Conservation (phyloP, 2,888 invertebrate genomes). For the Dicyrtoma fusca region DNA sequence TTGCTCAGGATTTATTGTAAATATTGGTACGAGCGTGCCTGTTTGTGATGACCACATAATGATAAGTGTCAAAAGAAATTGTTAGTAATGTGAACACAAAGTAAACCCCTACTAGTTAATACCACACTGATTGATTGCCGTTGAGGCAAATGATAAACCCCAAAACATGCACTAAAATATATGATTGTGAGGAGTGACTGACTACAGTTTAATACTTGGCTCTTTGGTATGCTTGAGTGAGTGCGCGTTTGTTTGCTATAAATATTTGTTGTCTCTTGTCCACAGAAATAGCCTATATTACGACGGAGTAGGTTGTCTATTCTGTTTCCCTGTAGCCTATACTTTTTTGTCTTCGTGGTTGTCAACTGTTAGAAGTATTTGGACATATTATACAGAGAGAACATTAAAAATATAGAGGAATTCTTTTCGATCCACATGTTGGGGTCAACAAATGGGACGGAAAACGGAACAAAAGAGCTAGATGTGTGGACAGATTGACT, state of each 20-base stretch:
- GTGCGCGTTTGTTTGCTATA: no score
- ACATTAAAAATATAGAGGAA: not conserved
- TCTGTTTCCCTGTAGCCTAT: no score
- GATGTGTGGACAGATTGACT: constrained; percentile 19
- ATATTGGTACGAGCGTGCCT: not conserved
- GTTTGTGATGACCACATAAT: not conserved
- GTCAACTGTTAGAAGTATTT: no score
- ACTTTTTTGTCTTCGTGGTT: no score
- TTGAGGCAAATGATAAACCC: constrained; percentile 11
- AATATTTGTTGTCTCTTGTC: no score
- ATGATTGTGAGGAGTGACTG: no score
- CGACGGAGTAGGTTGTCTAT: no score
- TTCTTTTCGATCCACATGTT: not conserved
- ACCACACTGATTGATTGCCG: not conserved
- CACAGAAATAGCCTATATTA: no score
- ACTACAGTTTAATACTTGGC: no score
- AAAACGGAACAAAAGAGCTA: constrained; percentile 35
- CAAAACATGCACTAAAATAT: not conserved
- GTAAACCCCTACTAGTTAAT: constrained; percentile 1
- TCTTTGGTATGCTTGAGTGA: no score
- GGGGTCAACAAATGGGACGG: constrained; percentile 31
- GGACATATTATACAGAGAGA: not conserved
- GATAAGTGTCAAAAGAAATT: not conserved
- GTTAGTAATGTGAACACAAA: constrained; percentile 1
- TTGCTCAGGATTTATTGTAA: not conserved